Base-by-base conservation (phyloP, 1,140 invertebrate species). In the Lordiphosa stackelbergi region DNA sequence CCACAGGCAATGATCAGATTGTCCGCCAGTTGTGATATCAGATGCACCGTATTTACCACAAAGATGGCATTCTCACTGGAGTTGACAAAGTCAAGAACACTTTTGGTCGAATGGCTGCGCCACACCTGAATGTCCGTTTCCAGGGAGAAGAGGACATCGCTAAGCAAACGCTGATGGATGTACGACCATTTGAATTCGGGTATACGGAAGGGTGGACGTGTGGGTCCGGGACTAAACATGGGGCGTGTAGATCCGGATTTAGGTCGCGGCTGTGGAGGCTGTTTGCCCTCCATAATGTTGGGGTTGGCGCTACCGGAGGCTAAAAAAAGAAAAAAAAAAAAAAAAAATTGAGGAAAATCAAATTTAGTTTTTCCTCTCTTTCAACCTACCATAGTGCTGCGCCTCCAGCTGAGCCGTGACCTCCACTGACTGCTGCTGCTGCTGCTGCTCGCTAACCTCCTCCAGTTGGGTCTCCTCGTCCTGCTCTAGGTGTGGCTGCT, bases 141-240 rank as follows among this genome's bases (percentile, higher is more conserved):
- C 19, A 99, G 90, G 0, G 97, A 98, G 88, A 97, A 98, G 7
- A 99, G 90, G 13, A 99, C 94, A 90, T 99, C 98, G 9, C 97
- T 98, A 2, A 99, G 90, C 54, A 99, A 90, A 66, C 97, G 91
- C 88, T 99, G 97, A 90, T 99, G 98, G 69, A 99, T 97, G 87
- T 97, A 96, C 4, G 98, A 99, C 98, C 98, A 99, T 74, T 97
- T 95, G 89, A 99, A 99, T 90, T 99, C 98, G 28, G 98, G 98
- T 88, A 99, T 99, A 69, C 98, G 92, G 89, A 99, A 99, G 0
- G 98, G 97, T 16, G 98, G 97, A 71, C 96, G 92, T 12, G 97
- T 95, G 10, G 97, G 97, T 9, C 97, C 97, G 41, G 97, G 95
- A 88, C 95, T 98, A 88, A 98, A 98, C 92, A 97, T 96, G 40